These are phyloP conservation scores for Peromyscus californicus DNA, from an alignment of 2,113 vertebrate species.

Conservation along the genomic window DNA sequence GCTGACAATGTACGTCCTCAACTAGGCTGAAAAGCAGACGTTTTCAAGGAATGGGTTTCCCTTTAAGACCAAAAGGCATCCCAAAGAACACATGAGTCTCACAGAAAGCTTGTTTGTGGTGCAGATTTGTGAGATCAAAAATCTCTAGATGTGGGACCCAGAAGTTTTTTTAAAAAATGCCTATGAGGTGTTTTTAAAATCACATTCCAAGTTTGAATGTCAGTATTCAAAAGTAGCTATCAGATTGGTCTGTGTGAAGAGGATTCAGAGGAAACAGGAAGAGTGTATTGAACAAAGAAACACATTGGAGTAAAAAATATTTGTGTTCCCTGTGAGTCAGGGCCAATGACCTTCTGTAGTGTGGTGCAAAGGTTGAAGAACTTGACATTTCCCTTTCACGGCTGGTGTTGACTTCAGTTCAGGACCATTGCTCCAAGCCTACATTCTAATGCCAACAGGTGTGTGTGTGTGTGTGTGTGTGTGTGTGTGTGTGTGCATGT, in stretches of 20 bases:
- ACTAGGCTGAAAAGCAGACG: not conserved
- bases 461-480: not conserved
- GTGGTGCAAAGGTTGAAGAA: constrained; percentile 63
- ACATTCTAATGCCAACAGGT: not conserved
- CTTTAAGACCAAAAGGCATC: not conserved
- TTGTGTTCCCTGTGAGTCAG: constrained; percentile 68
- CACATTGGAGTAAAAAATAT: constrained; percentile 73
- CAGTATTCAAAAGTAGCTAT: not conserved
- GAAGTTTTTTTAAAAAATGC: not conserved
- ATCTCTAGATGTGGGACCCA: not conserved
- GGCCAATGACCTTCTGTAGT: constrained; percentile 63
- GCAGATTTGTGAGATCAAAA: not conserved
- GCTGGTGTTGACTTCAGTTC: constrained; percentile 26
- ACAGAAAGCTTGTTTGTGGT: not conserved
- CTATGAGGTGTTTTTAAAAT: not conserved
- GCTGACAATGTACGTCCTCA: not conserved
- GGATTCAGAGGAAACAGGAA: not conserved
- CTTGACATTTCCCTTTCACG: constrained; percentile 39
- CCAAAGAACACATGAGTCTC: not conserved
- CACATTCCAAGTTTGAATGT: not conserved
- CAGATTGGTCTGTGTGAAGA: constrained; percentile 9
- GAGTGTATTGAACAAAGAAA: constrained; percentile 54
- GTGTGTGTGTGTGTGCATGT: not conserved
- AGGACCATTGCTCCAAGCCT: not conserved
- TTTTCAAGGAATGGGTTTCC: constrained; percentile 11